These are phyloP conservation scores for Halictus ligatus DNA, from an alignment of 2,888 invertebrate genomes.

Conservation along the genomic window DNA sequence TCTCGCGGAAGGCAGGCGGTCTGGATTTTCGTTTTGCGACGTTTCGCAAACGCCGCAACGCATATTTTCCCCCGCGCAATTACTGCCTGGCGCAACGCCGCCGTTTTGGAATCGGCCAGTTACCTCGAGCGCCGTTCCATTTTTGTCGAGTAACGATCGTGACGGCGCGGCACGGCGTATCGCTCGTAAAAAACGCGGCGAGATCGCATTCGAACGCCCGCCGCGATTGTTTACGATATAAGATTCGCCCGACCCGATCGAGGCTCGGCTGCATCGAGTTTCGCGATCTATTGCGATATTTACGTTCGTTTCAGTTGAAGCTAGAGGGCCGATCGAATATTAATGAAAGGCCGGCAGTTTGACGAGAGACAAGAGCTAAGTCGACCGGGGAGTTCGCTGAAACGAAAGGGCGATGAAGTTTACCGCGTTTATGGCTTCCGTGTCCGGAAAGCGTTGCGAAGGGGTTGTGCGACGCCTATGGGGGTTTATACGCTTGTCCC, in stretches of 20 bases:
- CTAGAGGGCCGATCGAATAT: neutral
- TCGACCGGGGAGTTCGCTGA: constrained; percentile 3
- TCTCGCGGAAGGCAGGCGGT: neutral
- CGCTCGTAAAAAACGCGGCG: constrained; percentile 32
- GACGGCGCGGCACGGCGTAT: neutral
- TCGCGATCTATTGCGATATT: neutral
- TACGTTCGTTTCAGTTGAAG: neutral
- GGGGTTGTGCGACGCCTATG: constrained; percentile 13
- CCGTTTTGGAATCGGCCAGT: neutral
- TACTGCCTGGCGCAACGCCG: constrained; percentile 16
- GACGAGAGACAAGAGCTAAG: neutral
- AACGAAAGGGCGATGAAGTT: constrained; percentile 37
- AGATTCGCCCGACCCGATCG: neutral
- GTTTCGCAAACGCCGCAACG: neutral
- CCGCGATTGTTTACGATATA: neutral
- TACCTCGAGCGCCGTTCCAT: constrained; percentile 4
- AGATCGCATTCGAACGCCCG: neutral
- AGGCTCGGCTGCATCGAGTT: neutral
- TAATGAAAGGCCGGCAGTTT: neutral
- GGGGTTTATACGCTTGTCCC: constrained; percentile 7
- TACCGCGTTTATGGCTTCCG: constrained; percentile 55
- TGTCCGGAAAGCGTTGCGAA: constrained; percentile 11
- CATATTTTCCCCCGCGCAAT: neutral
- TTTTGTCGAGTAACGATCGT: constrained; percentile 32
- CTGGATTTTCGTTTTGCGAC: neutral